Percentiles rank a stretch among this genome's conserved stretches.
Evolutionary conservation across 2,797 vertebrate genomes (phyloP).

Genomic region (Sebastes hubbsi): DNA sequence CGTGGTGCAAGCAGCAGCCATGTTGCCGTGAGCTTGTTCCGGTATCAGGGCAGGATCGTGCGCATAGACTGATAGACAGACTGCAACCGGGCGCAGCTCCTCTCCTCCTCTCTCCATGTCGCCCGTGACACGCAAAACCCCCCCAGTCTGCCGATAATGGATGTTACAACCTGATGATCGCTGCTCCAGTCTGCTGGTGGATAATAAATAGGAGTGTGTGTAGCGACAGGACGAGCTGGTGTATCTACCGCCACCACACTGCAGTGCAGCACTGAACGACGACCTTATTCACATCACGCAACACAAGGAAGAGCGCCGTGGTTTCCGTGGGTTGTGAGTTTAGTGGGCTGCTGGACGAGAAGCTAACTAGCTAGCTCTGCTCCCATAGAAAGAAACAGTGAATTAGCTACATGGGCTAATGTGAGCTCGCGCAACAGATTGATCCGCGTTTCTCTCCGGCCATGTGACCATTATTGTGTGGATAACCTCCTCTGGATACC

Average conservation of each 20-base stretch:
- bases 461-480: slow-evolving; percentile 37
- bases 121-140: slow-evolving; percentile 58
- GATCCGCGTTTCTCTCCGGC: slow-evolving; percentile 31
- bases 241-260: slow-evolving; percentile 55
- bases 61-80: slow-evolving; percentile 58
- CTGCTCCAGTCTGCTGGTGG: slow-evolving; percentile 30
- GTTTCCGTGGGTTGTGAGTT: slow-evolving; percentile 72
- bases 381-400: slow-evolving; percentile 19
- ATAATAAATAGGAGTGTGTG: slow-evolving; percentile 31
- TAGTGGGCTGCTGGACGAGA: slow-evolving; percentile 46
- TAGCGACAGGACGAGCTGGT: slow-evolving; percentile 55
- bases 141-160: slow-evolving; percentile 67
- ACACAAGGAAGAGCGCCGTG: slow-evolving; percentile 68
- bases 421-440: slow-evolving; percentile 30
- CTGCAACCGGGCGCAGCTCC: slow-evolving; percentile 74
- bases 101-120: slow-evolving; percentile 50
- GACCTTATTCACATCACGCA: slow-evolving; percentile 78
- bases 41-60: slow-evolving; percentile 82
- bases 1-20: slow-evolving; percentile 86
- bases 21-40: slow-evolving; percentile 87
- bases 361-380: slow-evolving; percentile 63
- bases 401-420: slow-evolving; percentile 55
- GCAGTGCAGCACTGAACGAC: slow-evolving; percentile 71
- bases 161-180: slow-evolving; percentile 74
- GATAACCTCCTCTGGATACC: slow-evolving; percentile 14